Conservation (phyloP, 1,140 invertebrate genomes). For the Macrosteles quadrilineatus region DNA sequence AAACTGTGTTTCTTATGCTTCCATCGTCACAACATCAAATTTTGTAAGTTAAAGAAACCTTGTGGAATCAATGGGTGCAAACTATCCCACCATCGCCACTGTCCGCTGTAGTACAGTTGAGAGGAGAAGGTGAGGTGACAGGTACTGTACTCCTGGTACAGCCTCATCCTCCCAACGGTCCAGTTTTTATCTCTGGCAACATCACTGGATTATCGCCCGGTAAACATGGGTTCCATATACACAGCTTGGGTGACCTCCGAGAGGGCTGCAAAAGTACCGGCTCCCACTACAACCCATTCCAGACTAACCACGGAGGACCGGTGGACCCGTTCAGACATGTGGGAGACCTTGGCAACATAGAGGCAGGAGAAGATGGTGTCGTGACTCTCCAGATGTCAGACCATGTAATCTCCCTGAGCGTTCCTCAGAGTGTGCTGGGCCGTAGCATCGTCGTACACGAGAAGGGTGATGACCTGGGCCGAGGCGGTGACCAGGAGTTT, state of each 20-base stretch:
- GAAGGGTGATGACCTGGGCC: conserved; percentile 56
- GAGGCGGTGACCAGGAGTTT: conserved; percentile 52
- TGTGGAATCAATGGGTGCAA: no score
- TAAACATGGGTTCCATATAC: conserved; percentile 75
- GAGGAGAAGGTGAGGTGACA: conserved; percentile 19
- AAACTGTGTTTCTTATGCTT: no score
- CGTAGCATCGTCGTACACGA: conserved; percentile 55
- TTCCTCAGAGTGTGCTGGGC: conserved; percentile 55
- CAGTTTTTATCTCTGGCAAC: conserved; percentile 57
- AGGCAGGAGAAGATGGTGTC: conserved; percentile 48
- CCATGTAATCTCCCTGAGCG: conserved; percentile 49
- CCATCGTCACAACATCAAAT: no score
- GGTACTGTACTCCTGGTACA: conserved; percentile 35
- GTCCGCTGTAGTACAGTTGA: conserved; percentile 27
- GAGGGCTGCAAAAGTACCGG: conserved; percentile 58
- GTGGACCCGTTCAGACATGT: conserved; percentile 54
- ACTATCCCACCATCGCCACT: no score
- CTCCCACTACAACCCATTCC: conserved; percentile 52
- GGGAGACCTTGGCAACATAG: conserved; percentile 60
- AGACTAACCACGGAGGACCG: conserved; percentile 54
- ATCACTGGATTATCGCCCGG: conserved; percentile 59
- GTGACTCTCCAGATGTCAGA: conserved; percentile 50
- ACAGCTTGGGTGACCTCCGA: conserved; percentile 68
- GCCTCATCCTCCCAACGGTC: conserved; percentile 44
- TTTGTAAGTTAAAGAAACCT: no score